These are phyloP conservation scores for Podarcis cretensis DNA, from an alignment of 2,113 vertebrate species.

Conservation along the genomic window DNA sequence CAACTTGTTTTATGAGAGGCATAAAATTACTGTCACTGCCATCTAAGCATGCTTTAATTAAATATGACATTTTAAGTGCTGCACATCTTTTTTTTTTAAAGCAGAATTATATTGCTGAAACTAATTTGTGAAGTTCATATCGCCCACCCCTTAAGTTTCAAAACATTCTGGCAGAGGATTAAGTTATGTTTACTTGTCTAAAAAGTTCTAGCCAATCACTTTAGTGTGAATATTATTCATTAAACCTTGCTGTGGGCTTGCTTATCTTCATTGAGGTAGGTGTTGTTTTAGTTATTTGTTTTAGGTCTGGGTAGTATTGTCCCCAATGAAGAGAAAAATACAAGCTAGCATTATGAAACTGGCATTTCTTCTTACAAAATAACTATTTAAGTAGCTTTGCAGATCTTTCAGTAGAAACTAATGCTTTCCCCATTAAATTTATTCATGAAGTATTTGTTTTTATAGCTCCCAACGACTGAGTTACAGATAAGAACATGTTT, in stretches of 20 bases:
- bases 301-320: not conserved
- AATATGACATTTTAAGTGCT: conserved; percentile 66
- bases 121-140: conserved; percentile 44
- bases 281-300: conserved; percentile 30
- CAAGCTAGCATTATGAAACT: conserved; percentile 31
- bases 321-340: conserved; percentile 23
- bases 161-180: conserved; percentile 22
- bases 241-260: conserved; percentile 33
- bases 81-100: conserved; percentile 61
- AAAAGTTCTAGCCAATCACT: not conserved
- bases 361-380: conserved; percentile 55
- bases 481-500: conserved; percentile 76
- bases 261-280: conserved; percentile 25
- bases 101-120: conserved; percentile 47
- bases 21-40: conserved; percentile 59
- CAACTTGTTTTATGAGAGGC: conserved; percentile 50
- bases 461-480: conserved; percentile 73
- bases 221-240: conserved; percentile 59
- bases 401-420: conserved; percentile 64
- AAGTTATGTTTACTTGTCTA: conserved; percentile 41
- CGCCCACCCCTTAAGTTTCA: conserved; percentile 39
- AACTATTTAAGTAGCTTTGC: conserved; percentile 50
- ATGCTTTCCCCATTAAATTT: conserved; percentile 71
- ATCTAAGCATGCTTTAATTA: conserved; percentile 61
- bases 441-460: conserved; percentile 76